Evolutionary conservation across 2,797 vertebrate genomes (phyloP).

Genomic region (Notoglanidium macrostoma): DNA sequence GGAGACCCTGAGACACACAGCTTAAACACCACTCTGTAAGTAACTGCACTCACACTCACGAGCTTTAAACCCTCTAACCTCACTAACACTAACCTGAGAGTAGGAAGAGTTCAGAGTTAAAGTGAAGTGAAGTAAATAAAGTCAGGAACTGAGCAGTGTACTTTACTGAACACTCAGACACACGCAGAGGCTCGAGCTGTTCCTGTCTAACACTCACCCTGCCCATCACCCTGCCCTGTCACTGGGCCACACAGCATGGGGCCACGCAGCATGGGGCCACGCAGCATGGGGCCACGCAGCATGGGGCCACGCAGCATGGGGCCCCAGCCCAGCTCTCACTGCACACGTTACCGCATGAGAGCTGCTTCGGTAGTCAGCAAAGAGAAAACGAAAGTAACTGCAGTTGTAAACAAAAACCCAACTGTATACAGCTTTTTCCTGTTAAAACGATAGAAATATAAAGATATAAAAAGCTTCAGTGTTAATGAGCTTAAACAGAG

Average conservation of each 20-base stretch:
- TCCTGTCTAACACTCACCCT: too few species aligned
- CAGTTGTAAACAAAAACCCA: neutral
- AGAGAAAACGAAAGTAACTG: slow-evolving; percentile 11
- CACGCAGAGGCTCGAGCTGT: too few species aligned
- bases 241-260: too few species aligned
- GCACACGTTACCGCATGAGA: neutral
- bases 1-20: neutral
- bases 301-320: too few species aligned
- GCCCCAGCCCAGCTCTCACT: neutral
- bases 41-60: neutral
- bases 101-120: neutral
- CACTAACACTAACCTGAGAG: neutral
- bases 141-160: too few species aligned
- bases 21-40: neutral
- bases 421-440: neutral
- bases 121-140: too few species aligned
- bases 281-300: too few species aligned
- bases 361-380: neutral
- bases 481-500: neutral
- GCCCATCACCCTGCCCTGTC: too few species aligned
- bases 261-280: too few species aligned
- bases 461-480: neutral
- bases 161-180: too few species aligned
- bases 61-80: neutral
- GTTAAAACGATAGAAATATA: neutral